A percentile compares a stretch with the other conserved stretches of the same genome.
Conservation (phyloP, 64 coral and sea anemone species). For the Dendronephthya gigantea region DNA sequence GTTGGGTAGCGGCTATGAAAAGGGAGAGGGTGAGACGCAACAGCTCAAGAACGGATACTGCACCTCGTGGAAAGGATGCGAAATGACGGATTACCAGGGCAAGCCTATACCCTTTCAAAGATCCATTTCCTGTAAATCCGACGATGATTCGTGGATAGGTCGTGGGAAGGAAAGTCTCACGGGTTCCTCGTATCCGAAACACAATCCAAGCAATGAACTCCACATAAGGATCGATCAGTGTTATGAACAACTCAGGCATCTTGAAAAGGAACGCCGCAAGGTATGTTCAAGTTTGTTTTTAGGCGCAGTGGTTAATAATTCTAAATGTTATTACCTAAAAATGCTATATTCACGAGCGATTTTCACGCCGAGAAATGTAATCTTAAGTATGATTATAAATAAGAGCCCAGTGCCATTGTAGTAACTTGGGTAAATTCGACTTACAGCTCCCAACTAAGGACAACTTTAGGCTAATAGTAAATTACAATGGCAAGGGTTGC, state of each 20-base stretch:
- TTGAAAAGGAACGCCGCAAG: constrained; percentile 87
- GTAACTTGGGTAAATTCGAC: no score
- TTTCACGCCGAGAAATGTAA: no score
- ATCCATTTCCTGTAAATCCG: neutral
- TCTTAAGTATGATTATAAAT: no score
- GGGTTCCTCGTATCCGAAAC: constrained; percentile 38
- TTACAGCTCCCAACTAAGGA: no score
- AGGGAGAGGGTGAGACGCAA: neutral
- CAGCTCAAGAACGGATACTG: neutral
- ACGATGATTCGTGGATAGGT: constrained; percentile 1
- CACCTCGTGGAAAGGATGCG: constrained; percentile 1
- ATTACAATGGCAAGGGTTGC: no score
- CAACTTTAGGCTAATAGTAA: no score
- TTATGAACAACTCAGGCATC: constrained; percentile 73
- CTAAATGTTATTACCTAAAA: no score
- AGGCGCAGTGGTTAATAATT: no score
- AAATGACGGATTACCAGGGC: neutral
- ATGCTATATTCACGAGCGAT: no score
- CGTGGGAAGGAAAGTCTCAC: constrained; percentile 37
- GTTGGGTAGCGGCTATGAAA: neutral
- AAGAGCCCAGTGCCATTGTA: no score
- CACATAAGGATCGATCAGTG: constrained; percentile 79
- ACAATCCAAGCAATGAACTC: constrained; percentile 65
- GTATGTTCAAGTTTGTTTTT: no score
- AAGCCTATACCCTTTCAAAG: neutral